phyloP scores from a whole-genome alignment of 1,140 invertebrate species.

The Phenacoccus solenopsis region DNA sequence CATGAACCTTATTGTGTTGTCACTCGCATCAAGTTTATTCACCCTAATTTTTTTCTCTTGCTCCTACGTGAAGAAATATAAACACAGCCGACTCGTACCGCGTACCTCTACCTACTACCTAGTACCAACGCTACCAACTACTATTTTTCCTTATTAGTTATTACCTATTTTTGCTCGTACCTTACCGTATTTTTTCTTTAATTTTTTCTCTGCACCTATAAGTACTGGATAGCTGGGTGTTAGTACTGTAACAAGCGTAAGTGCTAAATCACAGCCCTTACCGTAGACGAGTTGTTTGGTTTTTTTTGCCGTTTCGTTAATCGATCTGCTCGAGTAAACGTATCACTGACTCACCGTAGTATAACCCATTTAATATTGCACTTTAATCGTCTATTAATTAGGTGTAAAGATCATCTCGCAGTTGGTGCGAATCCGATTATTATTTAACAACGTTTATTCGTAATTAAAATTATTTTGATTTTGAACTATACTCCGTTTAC shows the following conservation, averaged over 20 bases:
- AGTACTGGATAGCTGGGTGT: no score
- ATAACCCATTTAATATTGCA: neutral
- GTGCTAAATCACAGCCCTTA: no score
- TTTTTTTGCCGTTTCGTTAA: neutral
- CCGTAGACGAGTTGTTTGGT: no score
- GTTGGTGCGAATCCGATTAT: neutral
- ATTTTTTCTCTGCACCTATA: no score
- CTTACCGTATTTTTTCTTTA: neutral
- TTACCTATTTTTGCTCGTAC: neutral
- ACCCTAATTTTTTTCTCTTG: neutral
- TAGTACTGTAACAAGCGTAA: no score
- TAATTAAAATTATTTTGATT: no score
- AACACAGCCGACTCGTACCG: neutral
- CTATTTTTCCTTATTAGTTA: no score
- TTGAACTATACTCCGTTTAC: no score
- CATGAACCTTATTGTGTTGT: constrained; percentile 1
- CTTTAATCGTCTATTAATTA: neutral
- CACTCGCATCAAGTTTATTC: constrained; percentile 1
- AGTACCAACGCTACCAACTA: neutral
- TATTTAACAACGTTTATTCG: no score
- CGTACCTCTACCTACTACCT: neutral
- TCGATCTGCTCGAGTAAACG: neutral
- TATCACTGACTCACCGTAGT: neutral
- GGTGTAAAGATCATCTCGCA: neutral
- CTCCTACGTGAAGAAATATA: neutral